Conservation (phyloP, 1,140 invertebrate genomes). For the Psilanteris sp. region DNA sequence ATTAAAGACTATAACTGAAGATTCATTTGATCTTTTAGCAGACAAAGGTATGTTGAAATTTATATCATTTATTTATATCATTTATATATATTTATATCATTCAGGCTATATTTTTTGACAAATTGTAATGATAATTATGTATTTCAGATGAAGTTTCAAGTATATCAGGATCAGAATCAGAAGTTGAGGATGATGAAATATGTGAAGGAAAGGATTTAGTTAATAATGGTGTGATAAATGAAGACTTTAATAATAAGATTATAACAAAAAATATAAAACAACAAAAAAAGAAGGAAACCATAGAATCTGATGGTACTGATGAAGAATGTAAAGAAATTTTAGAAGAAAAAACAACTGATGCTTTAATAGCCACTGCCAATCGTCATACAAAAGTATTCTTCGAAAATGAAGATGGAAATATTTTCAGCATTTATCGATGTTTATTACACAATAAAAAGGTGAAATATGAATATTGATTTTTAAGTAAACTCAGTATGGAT, state of each 20-base stretch:
- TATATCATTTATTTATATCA: too few relatives aligned
- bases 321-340: conserved; percentile 62
- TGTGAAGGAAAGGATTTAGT: conserved; percentile 76
- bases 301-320: conserved; percentile 70
- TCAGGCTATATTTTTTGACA: too few relatives aligned
- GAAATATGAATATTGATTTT: too few relatives aligned
- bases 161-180: conserved; percentile 87
- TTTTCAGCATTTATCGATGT: conserved; percentile 87
- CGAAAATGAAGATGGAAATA: conserved; percentile 83
- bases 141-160: conserved; percentile 86
- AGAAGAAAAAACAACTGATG: conserved; percentile 68
- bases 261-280: conserved; percentile 56
- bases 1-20: conserved; percentile 81
- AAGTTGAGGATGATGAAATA: conserved; percentile 80
- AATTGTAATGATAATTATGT: too few relatives aligned
- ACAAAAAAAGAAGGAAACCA: conserved; percentile 46
- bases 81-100: too few relatives aligned
- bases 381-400: conserved; percentile 87
- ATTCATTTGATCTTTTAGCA: conserved; percentile 79
- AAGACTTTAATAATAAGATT: conserved; percentile 45
- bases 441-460: conserved; percentile 85
- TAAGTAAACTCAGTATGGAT: too few relatives aligned
- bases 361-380: conserved; percentile 80
- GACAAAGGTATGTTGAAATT: conserved; percentile 73
- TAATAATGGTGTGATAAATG: conserved; percentile 49